Conservation (phyloP, 2,888 invertebrate genomes). For the Crioceris asparagi region DNA sequence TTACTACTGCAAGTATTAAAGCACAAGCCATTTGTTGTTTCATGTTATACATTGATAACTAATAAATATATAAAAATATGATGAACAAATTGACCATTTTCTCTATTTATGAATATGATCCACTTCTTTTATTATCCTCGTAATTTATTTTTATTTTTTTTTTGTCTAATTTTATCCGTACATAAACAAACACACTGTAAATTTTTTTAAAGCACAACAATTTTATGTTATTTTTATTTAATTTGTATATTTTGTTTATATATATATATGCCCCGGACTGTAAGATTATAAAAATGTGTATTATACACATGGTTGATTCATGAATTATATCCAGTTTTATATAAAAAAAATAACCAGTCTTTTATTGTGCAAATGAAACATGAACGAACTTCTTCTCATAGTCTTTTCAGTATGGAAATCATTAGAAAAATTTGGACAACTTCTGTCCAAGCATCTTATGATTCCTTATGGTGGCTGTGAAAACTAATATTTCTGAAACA, state of each 20-base stretch:
- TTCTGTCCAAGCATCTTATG: no score
- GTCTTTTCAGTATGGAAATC: no score
- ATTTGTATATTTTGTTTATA: constrained; percentile 34
- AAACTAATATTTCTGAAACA: no score
- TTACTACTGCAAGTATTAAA: constrained; percentile 30
- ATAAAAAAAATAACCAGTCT: no score
- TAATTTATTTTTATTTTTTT: constrained; percentile 14
- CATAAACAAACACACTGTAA: no score
- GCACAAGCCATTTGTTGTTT: constrained; percentile 38
- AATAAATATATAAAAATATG: constrained; percentile 32
- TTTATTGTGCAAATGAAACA: no score
- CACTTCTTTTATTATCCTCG: constrained; percentile 8
- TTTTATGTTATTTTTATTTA: constrained; percentile 26
- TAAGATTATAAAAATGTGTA: constrained; percentile 42
- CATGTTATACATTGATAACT: constrained; percentile 36
- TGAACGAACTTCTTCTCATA: no score
- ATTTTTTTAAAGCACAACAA: constrained; percentile 21
- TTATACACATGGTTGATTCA: constrained; percentile 37
- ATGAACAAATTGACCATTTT: constrained; percentile 21
- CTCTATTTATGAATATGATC: constrained; percentile 13
- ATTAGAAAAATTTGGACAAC: no score
- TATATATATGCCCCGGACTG: constrained; percentile 33
- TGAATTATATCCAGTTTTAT: constrained; percentile 37
- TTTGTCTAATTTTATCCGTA: constrained; percentile 12
- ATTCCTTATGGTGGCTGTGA: no score